Evolutionary conservation across 1,140 invertebrate species (phyloP).

Genomic region (Babylonia areolata): DNA sequence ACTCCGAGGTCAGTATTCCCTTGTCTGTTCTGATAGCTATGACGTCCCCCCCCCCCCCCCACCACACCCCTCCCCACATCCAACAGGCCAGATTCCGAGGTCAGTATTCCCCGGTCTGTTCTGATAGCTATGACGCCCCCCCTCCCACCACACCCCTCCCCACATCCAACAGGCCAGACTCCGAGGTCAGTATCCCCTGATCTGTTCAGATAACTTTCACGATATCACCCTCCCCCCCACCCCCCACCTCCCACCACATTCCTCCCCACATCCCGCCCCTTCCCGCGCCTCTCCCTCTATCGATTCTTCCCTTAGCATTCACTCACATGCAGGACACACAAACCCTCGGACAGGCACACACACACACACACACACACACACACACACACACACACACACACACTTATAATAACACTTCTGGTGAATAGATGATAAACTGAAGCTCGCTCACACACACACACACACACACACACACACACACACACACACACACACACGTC

Average conservation of each 20-base stretch:
- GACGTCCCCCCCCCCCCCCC: too few species aligned
- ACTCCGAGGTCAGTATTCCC: not conserved
- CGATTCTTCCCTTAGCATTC: too few species aligned
- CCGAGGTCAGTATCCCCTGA: too few species aligned
- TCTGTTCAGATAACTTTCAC: not conserved
- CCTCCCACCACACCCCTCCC: too few species aligned
- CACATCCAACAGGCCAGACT: too few species aligned
- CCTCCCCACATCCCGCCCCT: not conserved
- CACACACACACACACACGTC: not conserved
- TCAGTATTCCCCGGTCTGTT: not conserved
- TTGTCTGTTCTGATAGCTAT: not conserved
- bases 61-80: too few species aligned
- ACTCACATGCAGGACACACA: not conserved
- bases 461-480: conserved; percentile 21
- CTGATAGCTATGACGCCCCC: too few species aligned
- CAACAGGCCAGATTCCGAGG: too few species aligned
- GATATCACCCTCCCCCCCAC: not conserved
- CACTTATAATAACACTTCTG: too few species aligned
- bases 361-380: not conserved
- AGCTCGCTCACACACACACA: not conserved
- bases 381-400: not conserved
- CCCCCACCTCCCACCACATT: not conserved
- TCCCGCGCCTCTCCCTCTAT: not conserved
- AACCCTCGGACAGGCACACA: not conserved
- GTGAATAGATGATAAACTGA: too few species aligned